Evolutionary conservation across 2,888 invertebrate genomes (phyloP), one percentile per base, ranked within the genome.

Genomic region (Biston stratarius): DNA sequence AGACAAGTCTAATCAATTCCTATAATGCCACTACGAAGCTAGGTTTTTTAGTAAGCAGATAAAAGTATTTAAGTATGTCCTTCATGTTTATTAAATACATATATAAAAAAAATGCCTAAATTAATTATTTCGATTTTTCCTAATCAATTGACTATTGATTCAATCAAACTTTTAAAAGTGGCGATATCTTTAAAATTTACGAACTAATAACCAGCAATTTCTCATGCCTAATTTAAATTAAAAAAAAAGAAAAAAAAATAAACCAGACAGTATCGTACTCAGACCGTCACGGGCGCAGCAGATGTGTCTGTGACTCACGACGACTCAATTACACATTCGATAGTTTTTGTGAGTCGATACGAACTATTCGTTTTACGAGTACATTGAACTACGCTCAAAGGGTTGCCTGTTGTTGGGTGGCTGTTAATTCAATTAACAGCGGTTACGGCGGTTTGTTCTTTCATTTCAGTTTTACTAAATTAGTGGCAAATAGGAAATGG

Each of bases 281-380:
- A 55, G 33, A 0, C 75, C 84, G 14, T 74, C 77, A 51, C 70
- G 62, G 71, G 80, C 83, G 79, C 80, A 86, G 89, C 93, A 92
- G 93, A 92, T 93, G 93, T 90, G 88, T 83, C 83, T 80, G 87
- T 92, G 92, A 92, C 86, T 92, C 92, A 92, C 89, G 84, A 92
- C 89, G 90, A 89, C 92, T 93, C 92, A 91, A 93, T 92, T 93
- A 92, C 92, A 90, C 86, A 90, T 92, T 92, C 91, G 91, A 92
- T 87, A 90, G 90, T 91, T 92, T 88, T 89, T 88, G 88, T 89
- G 84, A 67, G 77, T 77, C 83, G 84, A 89, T 87, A 79, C 78
- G 83, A 85, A 85, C 74, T 76, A 72, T 73, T 72, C 71, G 64
- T 69, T 82, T 81, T 81, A 82, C 77, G 80, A 74, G 82, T 76